Base-by-base conservation (phyloP, 2,113 vertebrate genomes). In the Romanogobio albipinnatus region DNA sequence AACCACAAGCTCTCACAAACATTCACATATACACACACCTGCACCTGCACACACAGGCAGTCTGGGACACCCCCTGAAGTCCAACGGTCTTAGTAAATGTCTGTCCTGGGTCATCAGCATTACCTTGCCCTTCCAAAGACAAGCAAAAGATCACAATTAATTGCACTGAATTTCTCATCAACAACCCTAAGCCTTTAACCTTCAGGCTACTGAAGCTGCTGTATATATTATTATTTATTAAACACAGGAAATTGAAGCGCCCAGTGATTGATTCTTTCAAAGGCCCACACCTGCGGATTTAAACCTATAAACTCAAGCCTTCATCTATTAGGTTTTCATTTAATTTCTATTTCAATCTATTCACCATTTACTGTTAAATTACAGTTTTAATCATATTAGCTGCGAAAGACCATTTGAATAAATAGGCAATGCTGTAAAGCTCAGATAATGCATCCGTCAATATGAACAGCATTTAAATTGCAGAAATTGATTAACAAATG, bases 1-100 rank as follows among this genome's bases (percentile, higher is more conserved):
- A 49, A 29, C 53, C 64, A 76, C 77, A 76, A 29, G 47, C 36
- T 45, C 75, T 24, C 66, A 68, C 29, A 10, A 66, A 61, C 43
- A 80, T 45, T 59, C 49, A 62, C 26, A 73, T 39, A 61, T 33
- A 78, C 36, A 61, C 36, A 61, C 43, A 81, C 33, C 64, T 22
- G 62, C 43, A 81, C 33, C 64, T 22, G 62, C 47, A 85, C 39
- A 74, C 26, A 84, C 33, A 33, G 14, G 14, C 33, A 26, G 43
- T 51, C 58, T 68, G 45, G 4, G 22, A 85, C 43, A 29, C 2
- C 10, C 14, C 47, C 61, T 22, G 39, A 39, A 39, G 9, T 43
- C 17, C 29, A 82, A 53, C 19, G 14, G n/a, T 9, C 7, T 66
- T 19, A 66, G 29, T 19, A 66, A 66, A 71, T 22, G 68, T 19